Evolutionary conservation across 1,140 invertebrate genomes (phyloP), one percentile per base, ranked within the genome.

Genomic region (Hycleus phaleratus): DNA sequence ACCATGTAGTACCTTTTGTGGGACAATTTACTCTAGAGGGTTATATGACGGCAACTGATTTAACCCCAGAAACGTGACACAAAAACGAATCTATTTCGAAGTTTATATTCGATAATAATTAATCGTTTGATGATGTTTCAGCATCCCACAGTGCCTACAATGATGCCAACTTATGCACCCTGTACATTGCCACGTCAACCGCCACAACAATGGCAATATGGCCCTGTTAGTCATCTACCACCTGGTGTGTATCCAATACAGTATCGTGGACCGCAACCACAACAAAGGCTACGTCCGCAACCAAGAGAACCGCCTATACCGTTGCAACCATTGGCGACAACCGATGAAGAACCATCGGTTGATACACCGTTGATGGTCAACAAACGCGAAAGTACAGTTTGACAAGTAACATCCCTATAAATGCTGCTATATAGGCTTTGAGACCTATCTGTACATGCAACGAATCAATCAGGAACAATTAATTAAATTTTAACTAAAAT

Each of bases 311-410:
- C 77, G 26, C 75, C 76, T 51, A 74, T 79, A 67, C 72, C 76
- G 12, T 67, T 77, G 52, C 78, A 74, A 63, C 74, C 74, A 5
- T 43, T 73, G 43, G 45, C 63, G 26, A 45, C 51, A 40, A 49
- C 65, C 6, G 77, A 79, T 56, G 77, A 79, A 51, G 77, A 79
- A 66, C 73, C 72, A 26, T 75, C 75, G 50, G 74, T 73, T 49
- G 75, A 79, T 68, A 79, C 78, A 56, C 78, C 78, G 10, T 70
- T 79, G 49, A 78, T 79, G 76, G 67, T 77, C 54, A 74, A 72
- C 53, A 80, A 80, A 67, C 70, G 77, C n/a, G 78, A 79, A 62
- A 79, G 77, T 64, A 79, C 78, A 55, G 78, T 80, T 73, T 79
- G 78, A 79, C 77, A 71, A 66, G 70, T 68, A 47, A 71, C 71